Percentiles rank a stretch among this genome's conserved stretches.
Conservation (phyloP, 2,888 invertebrate species). For the Neria commutata region DNA sequence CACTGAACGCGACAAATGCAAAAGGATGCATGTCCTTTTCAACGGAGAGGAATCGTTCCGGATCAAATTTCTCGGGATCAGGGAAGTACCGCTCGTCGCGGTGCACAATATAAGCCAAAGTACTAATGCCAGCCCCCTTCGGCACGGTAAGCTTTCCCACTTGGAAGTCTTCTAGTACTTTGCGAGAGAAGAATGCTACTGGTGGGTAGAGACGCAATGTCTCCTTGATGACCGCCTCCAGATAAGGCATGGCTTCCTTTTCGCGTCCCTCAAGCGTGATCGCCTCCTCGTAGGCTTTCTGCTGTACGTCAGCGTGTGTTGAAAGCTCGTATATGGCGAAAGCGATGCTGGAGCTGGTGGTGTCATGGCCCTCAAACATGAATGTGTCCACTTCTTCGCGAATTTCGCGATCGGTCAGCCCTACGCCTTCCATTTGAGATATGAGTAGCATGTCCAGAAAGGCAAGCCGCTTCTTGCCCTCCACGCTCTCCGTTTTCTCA, state of each 20-base stretch:
- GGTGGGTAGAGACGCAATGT: slow-evolving; percentile 66
- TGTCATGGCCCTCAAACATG: slow-evolving; percentile 68
- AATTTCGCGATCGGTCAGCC: slow-evolving; percentile 63
- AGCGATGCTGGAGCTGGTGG: slow-evolving; percentile 65
- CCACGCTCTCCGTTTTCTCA: slow-evolving; percentile 41
- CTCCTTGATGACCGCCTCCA: slow-evolving; percentile 68
- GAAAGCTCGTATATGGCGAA: slow-evolving; percentile 65
- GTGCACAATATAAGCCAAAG: slow-evolving; percentile 62
- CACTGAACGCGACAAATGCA: slow-evolving; percentile 57
- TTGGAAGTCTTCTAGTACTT: slow-evolving; percentile 60
- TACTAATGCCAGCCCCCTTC: slow-evolving; percentile 56
- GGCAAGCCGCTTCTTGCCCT: slow-evolving; percentile 58
- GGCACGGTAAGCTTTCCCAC: slow-evolving; percentile 61
- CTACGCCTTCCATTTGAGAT: slow-evolving; percentile 60
- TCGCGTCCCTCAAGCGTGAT: slow-evolving; percentile 54
- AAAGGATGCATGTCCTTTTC: slow-evolving; percentile 53
- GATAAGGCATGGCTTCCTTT: slow-evolving; percentile 62
- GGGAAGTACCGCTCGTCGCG: slow-evolving; percentile 63
- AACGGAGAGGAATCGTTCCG: slow-evolving; percentile 52
- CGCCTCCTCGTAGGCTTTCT: slow-evolving; percentile 61
- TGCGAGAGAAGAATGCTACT: slow-evolving; percentile 64
- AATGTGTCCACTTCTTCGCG: slow-evolving; percentile 67
- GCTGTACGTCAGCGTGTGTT: slow-evolving; percentile 63
- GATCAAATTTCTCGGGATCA: slow-evolving; percentile 60
- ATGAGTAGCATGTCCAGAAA: slow-evolving; percentile 64